phyloP scores from a whole-genome alignment of 2,797 vertebrate genomes.

The Microctenopoma lineatum region DNA sequence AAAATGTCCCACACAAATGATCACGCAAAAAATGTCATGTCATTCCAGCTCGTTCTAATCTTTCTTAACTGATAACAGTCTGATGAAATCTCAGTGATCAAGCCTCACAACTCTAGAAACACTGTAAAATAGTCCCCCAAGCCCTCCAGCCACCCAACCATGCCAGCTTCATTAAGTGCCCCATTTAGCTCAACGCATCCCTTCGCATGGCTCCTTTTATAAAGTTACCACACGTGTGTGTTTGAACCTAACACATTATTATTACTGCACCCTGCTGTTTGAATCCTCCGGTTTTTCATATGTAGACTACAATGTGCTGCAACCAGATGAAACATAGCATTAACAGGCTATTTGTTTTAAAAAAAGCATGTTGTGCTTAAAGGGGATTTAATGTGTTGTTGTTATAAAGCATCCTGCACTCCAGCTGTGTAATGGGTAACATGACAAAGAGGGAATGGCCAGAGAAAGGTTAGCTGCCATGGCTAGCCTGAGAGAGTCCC shows the following conservation, averaged over 20 bases:
- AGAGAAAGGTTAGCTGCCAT: neutral
- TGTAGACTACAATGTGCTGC: slow-evolving; percentile 22
- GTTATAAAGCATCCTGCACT: slow-evolving; percentile 58
- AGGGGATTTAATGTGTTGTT: slow-evolving; percentile 40
- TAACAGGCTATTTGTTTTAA: slow-evolving; percentile 52
- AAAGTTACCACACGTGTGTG: slow-evolving; percentile 43
- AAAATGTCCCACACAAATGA: neutral
- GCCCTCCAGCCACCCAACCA: slow-evolving; percentile 8
- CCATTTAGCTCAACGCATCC: slow-evolving; percentile 61
- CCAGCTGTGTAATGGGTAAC: slow-evolving; percentile 42
- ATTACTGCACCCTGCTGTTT: slow-evolving; percentile 64
- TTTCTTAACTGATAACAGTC: neutral
- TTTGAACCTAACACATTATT: slow-evolving; percentile 59
- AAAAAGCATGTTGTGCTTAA: slow-evolving; percentile 46
- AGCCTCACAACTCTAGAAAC: neutral
- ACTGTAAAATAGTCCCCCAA: slow-evolving; percentile 2
- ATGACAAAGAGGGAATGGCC: slow-evolving; percentile 17
- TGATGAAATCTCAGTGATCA: neutral
- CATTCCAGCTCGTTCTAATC: neutral
- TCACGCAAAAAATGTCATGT: too few relatives aligned
- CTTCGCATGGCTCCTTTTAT: slow-evolving; percentile 46
- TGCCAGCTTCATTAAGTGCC: slow-evolving; percentile 68
- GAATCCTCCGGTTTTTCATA: slow-evolving; percentile 3
- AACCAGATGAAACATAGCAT: slow-evolving; percentile 55
- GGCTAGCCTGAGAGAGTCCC: too few relatives aligned